Evolutionary conservation across 2,888 invertebrate genomes (phyloP).

Genomic region (Latheticus oryzae): DNA sequence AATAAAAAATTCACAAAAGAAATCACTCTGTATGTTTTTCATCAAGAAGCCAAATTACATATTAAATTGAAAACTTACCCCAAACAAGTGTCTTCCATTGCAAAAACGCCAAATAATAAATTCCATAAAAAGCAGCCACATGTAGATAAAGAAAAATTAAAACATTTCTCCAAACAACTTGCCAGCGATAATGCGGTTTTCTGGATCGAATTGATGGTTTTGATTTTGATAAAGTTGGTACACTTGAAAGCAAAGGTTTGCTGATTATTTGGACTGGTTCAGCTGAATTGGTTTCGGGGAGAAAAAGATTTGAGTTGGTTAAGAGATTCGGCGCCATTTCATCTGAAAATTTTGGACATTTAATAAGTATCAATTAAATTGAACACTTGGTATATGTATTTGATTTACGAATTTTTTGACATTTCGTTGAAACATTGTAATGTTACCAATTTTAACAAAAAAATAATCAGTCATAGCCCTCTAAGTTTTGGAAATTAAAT

Average conservation of each 20-base stretch:
- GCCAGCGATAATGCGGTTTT: constrained; percentile 65
- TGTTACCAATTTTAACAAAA: no score
- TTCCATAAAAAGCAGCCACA: constrained; percentile 72
- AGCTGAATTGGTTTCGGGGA: constrained; percentile 62
- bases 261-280: constrained; percentile 54
- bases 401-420: no score
- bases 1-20: no score
- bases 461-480: no score
- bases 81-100: constrained; percentile 68
- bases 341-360: no score
- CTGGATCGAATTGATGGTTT: constrained; percentile 6
- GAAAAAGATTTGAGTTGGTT: constrained; percentile 69
- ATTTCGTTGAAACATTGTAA: no score
- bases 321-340: constrained; percentile 75
- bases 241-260: constrained; percentile 39
- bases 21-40: no score
- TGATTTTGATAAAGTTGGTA: constrained; percentile 8
- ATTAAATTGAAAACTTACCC: constrained; percentile 68
- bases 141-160: constrained; percentile 80
- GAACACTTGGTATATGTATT: no score
- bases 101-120: constrained; percentile 58
- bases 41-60: no score
- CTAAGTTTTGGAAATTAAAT: no score
- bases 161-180: constrained; percentile 85
- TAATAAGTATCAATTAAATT: no score